phyloP scores from a whole-genome alignment of 2,888 invertebrate species.

The Drosophila greeni region DNA sequence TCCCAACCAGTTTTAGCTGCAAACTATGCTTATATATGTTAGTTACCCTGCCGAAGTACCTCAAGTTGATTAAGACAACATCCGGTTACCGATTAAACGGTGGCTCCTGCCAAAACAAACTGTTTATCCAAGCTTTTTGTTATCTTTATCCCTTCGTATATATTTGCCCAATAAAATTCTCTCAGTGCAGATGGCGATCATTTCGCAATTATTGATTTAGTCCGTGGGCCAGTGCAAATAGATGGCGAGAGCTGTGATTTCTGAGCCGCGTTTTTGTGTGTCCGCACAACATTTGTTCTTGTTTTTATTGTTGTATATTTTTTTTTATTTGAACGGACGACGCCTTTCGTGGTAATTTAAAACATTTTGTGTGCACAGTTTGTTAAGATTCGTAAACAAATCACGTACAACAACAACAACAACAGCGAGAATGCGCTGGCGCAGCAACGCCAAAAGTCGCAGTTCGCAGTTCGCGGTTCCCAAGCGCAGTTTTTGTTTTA shows the following conservation, averaged over 20 bases:
- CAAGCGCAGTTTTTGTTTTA: slow-evolving; percentile 35
- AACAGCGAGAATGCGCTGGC: slow-evolving; percentile 47
- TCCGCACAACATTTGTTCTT: slow-evolving; percentile 42
- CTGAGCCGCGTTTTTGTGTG: slow-evolving; percentile 41
- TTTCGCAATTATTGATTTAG: slow-evolving; percentile 42
- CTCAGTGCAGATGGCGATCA: slow-evolving; percentile 19
- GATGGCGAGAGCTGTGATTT: slow-evolving; percentile 55
- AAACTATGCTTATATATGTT: too few relatives aligned
- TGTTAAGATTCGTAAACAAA: slow-evolving; percentile 73
- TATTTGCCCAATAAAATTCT: background rate
- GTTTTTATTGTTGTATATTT: background rate
- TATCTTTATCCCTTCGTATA: background rate
- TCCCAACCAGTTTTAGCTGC: too few relatives aligned
- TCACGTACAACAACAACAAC: slow-evolving; percentile 66
- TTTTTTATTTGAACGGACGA: slow-evolving; percentile 56
- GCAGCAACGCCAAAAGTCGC: slow-evolving; percentile 29
- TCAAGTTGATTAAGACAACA: too few relatives aligned
- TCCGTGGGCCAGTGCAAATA: slow-evolving; percentile 38
- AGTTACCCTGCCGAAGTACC: too few relatives aligned
- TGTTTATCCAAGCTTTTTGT: background rate
- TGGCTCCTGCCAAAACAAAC: too few relatives aligned
- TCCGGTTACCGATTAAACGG: too few relatives aligned
- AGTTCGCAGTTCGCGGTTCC: slow-evolving; percentile 11
- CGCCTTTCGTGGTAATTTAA: slow-evolving; percentile 68
- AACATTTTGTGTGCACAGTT: slow-evolving; percentile 62